phyloP scores from a whole-genome alignment of 2,888 invertebrate genomes.

The Lasioglossum morio region DNA sequence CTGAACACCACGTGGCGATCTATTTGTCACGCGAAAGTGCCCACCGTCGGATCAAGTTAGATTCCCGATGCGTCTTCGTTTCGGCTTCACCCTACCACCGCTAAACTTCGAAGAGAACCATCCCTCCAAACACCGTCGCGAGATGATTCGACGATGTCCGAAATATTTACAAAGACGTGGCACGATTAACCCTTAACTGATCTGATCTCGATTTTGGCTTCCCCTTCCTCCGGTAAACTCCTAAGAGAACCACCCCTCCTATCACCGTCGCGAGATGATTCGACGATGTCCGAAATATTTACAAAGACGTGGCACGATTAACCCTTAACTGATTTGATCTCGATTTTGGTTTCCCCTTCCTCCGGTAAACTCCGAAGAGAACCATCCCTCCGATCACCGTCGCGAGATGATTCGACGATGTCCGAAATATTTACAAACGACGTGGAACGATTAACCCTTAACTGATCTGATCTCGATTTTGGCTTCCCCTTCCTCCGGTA shows the following conservation, averaged over 20 bases:
- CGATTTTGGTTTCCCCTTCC: neutral
- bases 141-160: neutral
- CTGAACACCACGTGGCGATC: conserved; percentile 76
- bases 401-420: neutral
- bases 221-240: neutral
- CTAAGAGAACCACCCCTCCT: neutral
- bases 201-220: neutral
- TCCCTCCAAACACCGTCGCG: neutral
- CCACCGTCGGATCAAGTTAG: conserved; percentile 60
- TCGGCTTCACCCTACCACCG: neutral
- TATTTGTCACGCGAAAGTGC: conserved; percentile 74
- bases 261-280: neutral
- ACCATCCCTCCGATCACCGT: neutral
- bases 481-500: neutral
- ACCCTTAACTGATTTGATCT: neutral
- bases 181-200: neutral
- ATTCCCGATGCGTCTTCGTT: conserved; percentile 51
- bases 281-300: neutral
- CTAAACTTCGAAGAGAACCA: neutral
- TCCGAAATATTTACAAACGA: neutral
- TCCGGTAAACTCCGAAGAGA: neutral
- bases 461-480: neutral
- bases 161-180: neutral
- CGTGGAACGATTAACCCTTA: neutral
- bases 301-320: neutral